Percentiles rank a stretch among this genome's conserved stretches.
Evolutionary conservation across 2,113 vertebrate genomes (phyloP).

Genomic region (Grantiella picta): DNA sequence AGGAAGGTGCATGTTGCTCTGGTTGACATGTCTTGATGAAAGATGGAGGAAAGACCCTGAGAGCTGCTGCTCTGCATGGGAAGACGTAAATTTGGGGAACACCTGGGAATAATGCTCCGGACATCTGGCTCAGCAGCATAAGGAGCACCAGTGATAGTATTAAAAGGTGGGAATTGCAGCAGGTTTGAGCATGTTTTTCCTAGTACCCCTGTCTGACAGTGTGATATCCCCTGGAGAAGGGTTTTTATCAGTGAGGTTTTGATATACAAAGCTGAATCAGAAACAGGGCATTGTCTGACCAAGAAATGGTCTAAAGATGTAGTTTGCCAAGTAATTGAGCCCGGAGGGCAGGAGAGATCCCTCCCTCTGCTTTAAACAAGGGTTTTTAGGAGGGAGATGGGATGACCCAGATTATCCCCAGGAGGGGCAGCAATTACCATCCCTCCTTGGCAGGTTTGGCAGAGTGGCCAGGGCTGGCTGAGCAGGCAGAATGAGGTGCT

Average conservation of each 20-base stretch:
- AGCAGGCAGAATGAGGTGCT: not conserved
- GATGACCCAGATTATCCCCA: not conserved
- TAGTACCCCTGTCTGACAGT: accelerated
- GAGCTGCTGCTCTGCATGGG: not conserved
- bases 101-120: not conserved
- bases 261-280: not conserved
- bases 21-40: not conserved
- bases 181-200: not conserved
- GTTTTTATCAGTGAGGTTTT: not conserved
- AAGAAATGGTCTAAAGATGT: not conserved
- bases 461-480: not conserved
- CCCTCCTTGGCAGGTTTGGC: not conserved
- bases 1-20: not conserved
- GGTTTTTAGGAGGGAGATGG: not conserved
- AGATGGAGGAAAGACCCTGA: not conserved
- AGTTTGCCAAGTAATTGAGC: not conserved
- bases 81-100: not conserved
- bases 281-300: not conserved
- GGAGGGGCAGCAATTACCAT: not conserved
- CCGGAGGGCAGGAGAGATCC: not conserved
- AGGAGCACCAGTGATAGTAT: not conserved
- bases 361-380: not conserved
- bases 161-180: not conserved
- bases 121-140: not conserved
- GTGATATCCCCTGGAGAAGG: accelerated